Percentiles rank a stretch among this genome's conserved stretches.
phyloP scores from a whole-genome alignment of 2,797 vertebrate genomes.

The Megaceryle alcyon region DNA sequence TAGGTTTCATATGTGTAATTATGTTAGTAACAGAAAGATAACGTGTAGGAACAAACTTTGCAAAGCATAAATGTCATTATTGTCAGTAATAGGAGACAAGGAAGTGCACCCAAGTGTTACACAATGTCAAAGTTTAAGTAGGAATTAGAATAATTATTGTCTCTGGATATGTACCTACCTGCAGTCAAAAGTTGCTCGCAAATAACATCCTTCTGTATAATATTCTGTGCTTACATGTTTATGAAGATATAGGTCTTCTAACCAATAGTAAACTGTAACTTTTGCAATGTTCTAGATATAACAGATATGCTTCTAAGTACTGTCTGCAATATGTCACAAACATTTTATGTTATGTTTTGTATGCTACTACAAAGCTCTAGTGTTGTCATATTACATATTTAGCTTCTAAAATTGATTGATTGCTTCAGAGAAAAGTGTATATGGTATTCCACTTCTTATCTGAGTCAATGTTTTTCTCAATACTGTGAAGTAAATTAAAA shows the following conservation, averaged over 20 bases:
- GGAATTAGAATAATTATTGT: neutral
- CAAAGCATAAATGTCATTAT: neutral
- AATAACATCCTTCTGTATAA: neutral
- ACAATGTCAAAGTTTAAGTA: neutral
- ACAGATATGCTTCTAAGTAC: neutral
- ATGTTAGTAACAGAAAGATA: neutral
- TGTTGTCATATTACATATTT: conserved; percentile 75
- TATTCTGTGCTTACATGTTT: neutral
- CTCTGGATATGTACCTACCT: neutral
- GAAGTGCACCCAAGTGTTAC: neutral
- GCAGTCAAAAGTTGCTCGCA: neutral
- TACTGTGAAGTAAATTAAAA: conserved; percentile 80
- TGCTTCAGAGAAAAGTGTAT: conserved; percentile 66
- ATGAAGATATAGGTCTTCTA: neutral
- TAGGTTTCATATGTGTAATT: neutral
- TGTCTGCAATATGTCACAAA: conserved; percentile 26
- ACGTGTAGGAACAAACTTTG: neutral
- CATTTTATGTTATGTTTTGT: conserved; percentile 51
- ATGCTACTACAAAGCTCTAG: conserved; percentile 42
- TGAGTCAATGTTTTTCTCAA: conserved; percentile 75
- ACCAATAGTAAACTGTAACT: neutral
- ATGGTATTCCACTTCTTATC: conserved; percentile 67
- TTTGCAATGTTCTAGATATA: neutral
- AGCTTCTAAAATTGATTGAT: conserved; percentile 72
- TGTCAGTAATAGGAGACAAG: neutral